These are phyloP conservation scores for Watsonalla binaria DNA, from an alignment of 2,888 invertebrate species.

Conservation along the genomic window DNA sequence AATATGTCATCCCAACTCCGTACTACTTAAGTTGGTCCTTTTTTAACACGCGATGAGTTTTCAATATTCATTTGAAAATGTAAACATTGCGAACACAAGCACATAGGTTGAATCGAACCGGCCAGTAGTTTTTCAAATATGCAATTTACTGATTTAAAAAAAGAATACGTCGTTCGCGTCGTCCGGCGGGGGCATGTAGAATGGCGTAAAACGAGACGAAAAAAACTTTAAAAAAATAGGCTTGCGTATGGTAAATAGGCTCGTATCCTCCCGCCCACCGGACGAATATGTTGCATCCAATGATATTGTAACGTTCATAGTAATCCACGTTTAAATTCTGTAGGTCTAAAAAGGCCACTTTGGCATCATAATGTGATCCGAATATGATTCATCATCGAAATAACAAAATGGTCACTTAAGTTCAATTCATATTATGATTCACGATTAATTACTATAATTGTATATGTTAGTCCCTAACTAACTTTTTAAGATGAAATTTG, in stretches of 20 bases:
- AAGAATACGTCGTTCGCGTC: constrained; percentile 47
- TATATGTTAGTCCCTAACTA: too few relatives aligned
- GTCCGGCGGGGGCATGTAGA: constrained; percentile 59
- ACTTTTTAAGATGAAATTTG: too few relatives aligned
- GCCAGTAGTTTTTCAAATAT: constrained; percentile 75
- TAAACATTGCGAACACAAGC: constrained; percentile 20
- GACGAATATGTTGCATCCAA: constrained; percentile 47
- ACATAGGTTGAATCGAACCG: constrained; percentile 38
- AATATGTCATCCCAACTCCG: too few relatives aligned
- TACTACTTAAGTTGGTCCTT: neutral
- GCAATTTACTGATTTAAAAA: constrained; percentile 77
- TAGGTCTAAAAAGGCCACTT: too few relatives aligned
- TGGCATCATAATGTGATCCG: too few relatives aligned
- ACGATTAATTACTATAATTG: too few relatives aligned
- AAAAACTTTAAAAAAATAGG: constrained; percentile 60
- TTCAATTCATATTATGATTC: too few relatives aligned
- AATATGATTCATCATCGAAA: too few relatives aligned
- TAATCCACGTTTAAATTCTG: neutral
- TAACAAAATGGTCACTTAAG: too few relatives aligned
- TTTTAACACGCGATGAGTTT: neutral
- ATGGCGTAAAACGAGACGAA: constrained; percentile 61
- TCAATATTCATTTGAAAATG: constrained; percentile 4
- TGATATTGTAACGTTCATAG: constrained; percentile 1
- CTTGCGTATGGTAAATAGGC: constrained; percentile 68
- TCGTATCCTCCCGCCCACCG: constrained; percentile 38